These are phyloP conservation scores for Drosophila siamana DNA, from an alignment of 2,888 invertebrate genomes.

Conservation along the genomic window DNA sequence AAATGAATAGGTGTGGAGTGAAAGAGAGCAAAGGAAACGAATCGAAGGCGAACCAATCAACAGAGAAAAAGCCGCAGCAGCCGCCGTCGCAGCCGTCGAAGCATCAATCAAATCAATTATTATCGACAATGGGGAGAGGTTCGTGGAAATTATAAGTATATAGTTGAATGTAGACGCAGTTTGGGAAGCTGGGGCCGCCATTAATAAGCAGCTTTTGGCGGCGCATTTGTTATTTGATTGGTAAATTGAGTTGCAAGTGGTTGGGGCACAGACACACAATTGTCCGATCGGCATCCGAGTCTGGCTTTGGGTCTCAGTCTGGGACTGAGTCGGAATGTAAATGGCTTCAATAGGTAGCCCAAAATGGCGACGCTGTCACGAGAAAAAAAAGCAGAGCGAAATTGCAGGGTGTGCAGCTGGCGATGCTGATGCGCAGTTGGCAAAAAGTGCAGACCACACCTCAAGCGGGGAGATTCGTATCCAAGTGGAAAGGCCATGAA, in stretches of 20 bases:
- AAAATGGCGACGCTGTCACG: conserved; percentile 72
- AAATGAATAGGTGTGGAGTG: background rate
- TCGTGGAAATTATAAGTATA: conserved; percentile 71
- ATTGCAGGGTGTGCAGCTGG: conserved; percentile 63
- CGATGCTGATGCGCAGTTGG: conserved; percentile 8
- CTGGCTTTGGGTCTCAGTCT: conserved; percentile 18
- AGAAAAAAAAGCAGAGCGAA: conserved; percentile 35
- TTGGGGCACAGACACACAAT: conserved; percentile 41
- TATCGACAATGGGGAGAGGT: conserved; percentile 79
- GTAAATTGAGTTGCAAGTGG: conserved; percentile 77
- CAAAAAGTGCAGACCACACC: conserved; percentile 50
- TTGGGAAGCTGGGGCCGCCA: conserved; percentile 57
- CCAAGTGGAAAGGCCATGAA: conserved; percentile 42
- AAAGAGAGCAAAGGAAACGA: conserved; percentile 33
- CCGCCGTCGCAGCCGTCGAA: conserved; percentile 58
- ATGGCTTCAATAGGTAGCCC: conserved; percentile 77
- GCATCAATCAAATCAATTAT: conserved; percentile 85
- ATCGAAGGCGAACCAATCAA: conserved; percentile 62
- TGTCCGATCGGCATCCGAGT: conserved; percentile 23
- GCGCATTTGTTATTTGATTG: conserved; percentile 82
- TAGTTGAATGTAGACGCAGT: conserved; percentile 6
- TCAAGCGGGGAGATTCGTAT: conserved; percentile 33
- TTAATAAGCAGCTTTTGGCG: conserved; percentile 81
- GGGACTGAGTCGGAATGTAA: conserved; percentile 59
- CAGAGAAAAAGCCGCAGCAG: conserved; percentile 50